phyloP scores from a whole-genome alignment of 1,140 invertebrate genomes.

The Polypedilum vanderplanki region DNA sequence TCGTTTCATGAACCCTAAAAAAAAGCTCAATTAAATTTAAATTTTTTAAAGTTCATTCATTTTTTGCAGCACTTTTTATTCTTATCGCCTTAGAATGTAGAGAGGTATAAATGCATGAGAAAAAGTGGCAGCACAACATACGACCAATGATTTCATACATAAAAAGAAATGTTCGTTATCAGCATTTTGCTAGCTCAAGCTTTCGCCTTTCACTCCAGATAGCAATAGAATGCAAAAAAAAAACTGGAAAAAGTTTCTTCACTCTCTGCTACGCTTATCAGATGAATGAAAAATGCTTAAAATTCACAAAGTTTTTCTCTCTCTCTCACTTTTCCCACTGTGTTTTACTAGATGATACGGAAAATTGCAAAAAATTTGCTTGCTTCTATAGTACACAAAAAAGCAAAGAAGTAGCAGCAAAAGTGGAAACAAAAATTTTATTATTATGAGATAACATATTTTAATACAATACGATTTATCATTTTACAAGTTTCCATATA shows the following conservation, averaged over 20 bases:
- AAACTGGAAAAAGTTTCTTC: slow-evolving; percentile 17
- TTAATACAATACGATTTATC: slow-evolving; percentile 19
- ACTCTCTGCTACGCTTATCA: not conserved
- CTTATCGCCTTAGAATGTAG: not conserved
- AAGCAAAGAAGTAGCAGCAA: not conserved
- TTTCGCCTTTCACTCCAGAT: slow-evolving; percentile 16
- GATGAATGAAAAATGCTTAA: slow-evolving; percentile 19
- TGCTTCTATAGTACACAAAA: not conserved
- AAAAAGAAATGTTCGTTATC: not conserved
- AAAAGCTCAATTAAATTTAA: not conserved
- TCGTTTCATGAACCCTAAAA: not conserved
- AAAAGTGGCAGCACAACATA: slow-evolving; percentile 1
- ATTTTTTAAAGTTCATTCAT: not conserved
- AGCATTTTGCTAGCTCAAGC: slow-evolving; percentile 16
- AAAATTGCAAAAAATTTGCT: not conserved
- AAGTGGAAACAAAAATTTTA: not conserved
- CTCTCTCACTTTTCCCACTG: not conserved
- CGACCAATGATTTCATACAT: not conserved
- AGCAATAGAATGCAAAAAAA: not conserved
- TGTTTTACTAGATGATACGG: not conserved
- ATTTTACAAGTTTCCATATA: not conserved
- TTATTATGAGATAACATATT: slow-evolving; percentile 19
- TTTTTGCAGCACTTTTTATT: not conserved
- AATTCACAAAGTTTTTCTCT: slow-evolving; percentile 6
- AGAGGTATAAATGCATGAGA: not conserved